Base-by-base conservation (phyloP, 2,113 vertebrate species). In the Barbus barbus region DNA sequence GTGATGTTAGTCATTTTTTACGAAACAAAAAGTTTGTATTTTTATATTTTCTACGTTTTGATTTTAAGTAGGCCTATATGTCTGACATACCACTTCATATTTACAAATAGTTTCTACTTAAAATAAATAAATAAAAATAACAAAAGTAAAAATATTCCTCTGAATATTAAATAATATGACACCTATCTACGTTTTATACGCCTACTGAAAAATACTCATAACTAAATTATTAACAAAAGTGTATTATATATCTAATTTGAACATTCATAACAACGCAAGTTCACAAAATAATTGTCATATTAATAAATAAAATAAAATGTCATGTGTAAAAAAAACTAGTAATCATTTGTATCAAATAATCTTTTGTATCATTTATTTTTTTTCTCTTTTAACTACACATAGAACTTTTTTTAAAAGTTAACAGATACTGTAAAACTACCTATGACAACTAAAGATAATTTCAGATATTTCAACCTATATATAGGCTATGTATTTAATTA, bases 11-110 rank as follows among this genome's bases (percentile, higher is more conserved):
- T 51, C 0, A 18, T 51, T 51, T n/a, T 72, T 72, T 44, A 24
- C n/a, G 3, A 73, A 73, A 26, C n/a, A 73, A 73, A 46, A 46
- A 73, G 26, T 65, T 65, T 65, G 14, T 72, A 72, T 41, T 18
- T 65, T n/a, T 44, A 44, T 8, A 44, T 67, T 9, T 69, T 11
- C 16, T 36, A 67, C 0, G 33, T 38, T 38, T 69, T 12, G 33
- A 38, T 36, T 73, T 22, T 46, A 16, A 44, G 12, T 41, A n/a
- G n/a, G n/a, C n/a, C n/a, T n/a, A 36, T 69, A 36, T 69, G 3
- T 69, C 5, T 22, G 9, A 36, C 16, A 69, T 44, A 24, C 22
- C 36, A 72, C 22, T 24, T 72, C 1, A 41, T 44, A 44, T 44
- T 72, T 2, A 44, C 36, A 24, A 72, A 41, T 14, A 28, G 13